Conservation (phyloP, 2,797 vertebrate species). For the Uromys caudimaculatus region DNA sequence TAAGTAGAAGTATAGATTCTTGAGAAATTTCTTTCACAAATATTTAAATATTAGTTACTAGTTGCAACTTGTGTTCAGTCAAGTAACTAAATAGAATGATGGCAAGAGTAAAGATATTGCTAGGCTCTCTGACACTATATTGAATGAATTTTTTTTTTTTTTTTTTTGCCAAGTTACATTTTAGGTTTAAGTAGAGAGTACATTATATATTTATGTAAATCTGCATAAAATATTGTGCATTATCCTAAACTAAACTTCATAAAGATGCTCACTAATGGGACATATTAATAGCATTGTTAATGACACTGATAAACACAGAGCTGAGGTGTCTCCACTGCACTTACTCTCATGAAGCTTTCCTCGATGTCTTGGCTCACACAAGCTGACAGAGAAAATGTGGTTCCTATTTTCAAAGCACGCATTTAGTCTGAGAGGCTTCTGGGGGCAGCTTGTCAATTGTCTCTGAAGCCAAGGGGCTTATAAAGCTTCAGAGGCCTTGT, state of each 20-base stretch:
- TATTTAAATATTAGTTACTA: neutral
- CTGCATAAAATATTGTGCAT: neutral
- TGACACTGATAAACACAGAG: neutral
- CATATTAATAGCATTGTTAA: neutral
- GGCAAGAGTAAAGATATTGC: neutral
- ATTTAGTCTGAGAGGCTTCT: slow-evolving; percentile 51
- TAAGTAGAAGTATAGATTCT: neutral
- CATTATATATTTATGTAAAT: neutral
- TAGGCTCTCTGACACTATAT: neutral
- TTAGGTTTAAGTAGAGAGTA: neutral
- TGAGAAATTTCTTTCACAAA: slow-evolving; percentile 38
- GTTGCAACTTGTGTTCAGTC: neutral
- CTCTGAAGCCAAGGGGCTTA: slow-evolving; percentile 19
- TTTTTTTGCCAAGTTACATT: neutral
- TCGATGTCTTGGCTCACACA: neutral
- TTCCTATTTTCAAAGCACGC: slow-evolving; percentile 14
- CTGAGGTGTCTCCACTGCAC: neutral
- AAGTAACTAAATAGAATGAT: neutral
- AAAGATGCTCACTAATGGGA: neutral
- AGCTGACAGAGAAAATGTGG: slow-evolving; percentile 39
- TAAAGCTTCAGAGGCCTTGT: slow-evolving; percentile 3
- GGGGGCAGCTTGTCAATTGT: slow-evolving; percentile 43
- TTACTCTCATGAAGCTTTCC: slow-evolving; percentile 11
- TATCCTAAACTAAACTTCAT: slow-evolving; percentile 12
- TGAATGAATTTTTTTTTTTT: too few relatives aligned